Base-by-base conservation (phyloP, 2,888 invertebrate genomes). In the Drosophila melanocephala region DNA sequence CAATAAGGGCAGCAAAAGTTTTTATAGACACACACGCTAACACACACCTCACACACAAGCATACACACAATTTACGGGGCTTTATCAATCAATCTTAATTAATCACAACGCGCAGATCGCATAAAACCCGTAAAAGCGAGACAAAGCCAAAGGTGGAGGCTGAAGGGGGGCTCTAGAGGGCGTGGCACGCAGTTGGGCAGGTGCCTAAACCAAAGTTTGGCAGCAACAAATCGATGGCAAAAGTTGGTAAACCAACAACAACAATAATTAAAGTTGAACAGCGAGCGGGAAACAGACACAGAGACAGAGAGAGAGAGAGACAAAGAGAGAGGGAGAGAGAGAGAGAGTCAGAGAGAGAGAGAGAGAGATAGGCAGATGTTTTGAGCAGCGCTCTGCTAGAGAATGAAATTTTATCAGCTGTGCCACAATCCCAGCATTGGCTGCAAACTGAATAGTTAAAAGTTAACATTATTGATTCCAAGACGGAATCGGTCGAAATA, bases 31-130 rank as follows among this genome's bases (percentile, higher is more conserved):
- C 72, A 80, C 82, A 82, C 87, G 39, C 44, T 37, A 72, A 47
- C 52, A 50, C 58, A 30, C 64, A 53, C 47, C 47, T 47, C 63
- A 53, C 64, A 59, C 61, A 51, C 60, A 47, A 22, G 16, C 53
- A 28, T 58, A 57, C 60, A 69, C 50, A 61, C 69, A 70, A 72
- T 80, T 79, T 77, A 81, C 72, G 77, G 61, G 57, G 70, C 71
- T 70, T 89, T 93, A 93, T 93, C 93, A 93, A 93, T 93, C 93
- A 92, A 93, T 93, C 93, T 93, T 93, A 93, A 93, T 93, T 93
- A 93, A 93, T 93, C 93, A 93, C 85, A 90, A 75, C 81, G 83
- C 90, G 81, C 88, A 92, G 92, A 92, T 91, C 92, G 81, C 87
- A 87, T 79, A 72, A 85, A 90, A 66, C 76, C 72, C 62, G 51